These are phyloP conservation scores for Etheostoma cragini DNA, from an alignment of 2,113 vertebrate genomes.

Conservation along the genomic window DNA sequence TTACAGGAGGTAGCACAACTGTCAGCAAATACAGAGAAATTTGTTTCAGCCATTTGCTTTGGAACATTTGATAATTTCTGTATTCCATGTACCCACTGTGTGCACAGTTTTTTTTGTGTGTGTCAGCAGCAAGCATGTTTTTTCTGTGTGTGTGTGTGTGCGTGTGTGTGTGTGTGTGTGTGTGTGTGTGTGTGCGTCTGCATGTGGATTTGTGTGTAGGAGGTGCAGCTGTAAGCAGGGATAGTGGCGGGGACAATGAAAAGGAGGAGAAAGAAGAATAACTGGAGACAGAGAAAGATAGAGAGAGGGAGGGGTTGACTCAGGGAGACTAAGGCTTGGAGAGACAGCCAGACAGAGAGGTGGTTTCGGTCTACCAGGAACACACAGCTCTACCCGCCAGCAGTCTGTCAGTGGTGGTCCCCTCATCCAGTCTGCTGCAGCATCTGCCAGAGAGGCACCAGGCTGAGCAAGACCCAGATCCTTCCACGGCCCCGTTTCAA, in stretches of 20 bases:
- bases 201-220: slow-evolving; percentile 51
- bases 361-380: slow-evolving; percentile 74
- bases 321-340: slow-evolving; percentile 35
- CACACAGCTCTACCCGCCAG: slow-evolving; percentile 75
- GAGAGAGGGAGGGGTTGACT: slow-evolving; percentile 30
- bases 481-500: slow-evolving; percentile 60
- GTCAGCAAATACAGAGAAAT: slow-evolving; percentile 83
- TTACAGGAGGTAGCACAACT: slow-evolving; percentile 90
- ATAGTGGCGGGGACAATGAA: slow-evolving; percentile 37
- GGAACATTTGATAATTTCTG: slow-evolving; percentile 83
- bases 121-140: slow-evolving; percentile 70
- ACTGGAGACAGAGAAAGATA: slow-evolving; percentile 47
- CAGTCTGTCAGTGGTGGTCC: slow-evolving; percentile 83
- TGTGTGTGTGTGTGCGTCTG: slow-evolving; percentile 33
- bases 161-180: slow-evolving; percentile 41
- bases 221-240: slow-evolving; percentile 61
- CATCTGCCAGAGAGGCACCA: slow-evolving; percentile 88
- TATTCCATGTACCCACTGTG: slow-evolving; percentile 52
- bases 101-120: slow-evolving; percentile 40
- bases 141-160: slow-evolving; percentile 32
- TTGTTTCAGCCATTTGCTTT: slow-evolving; percentile 84
- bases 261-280: slow-evolving; percentile 55
- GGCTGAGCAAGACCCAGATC: slow-evolving; percentile 74
- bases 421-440: slow-evolving; percentile 86
- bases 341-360: slow-evolving; percentile 70